Conservation (phyloP, 1,140 invertebrate genomes). For the Heliothis virescens region DNA sequence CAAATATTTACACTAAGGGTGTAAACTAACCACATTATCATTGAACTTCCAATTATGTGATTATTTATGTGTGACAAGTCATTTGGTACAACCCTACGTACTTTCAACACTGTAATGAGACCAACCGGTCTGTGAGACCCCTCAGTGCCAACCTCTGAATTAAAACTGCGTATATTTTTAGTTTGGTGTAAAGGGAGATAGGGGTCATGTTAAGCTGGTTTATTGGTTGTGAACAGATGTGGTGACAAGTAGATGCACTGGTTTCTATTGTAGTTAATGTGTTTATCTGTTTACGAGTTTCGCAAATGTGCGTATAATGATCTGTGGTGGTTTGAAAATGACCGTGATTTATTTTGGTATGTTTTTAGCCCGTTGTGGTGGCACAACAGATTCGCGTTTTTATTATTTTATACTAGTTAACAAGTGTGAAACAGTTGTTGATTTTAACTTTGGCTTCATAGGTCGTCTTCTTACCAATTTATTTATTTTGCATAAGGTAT, state of each 20-base stretch:
- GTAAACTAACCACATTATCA: constrained; percentile 66
- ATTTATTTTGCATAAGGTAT: no score
- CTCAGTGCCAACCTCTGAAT: not conserved
- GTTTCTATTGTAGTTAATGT: constrained; percentile 58
- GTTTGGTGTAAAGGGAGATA: constrained; percentile 4
- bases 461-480: no score
- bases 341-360: constrained; percentile 12
- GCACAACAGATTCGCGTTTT: no score
- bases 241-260: constrained; percentile 65
- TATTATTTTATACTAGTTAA: no score
- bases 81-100: constrained; percentile 55
- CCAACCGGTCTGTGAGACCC: constrained; percentile 45
- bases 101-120: constrained; percentile 59
- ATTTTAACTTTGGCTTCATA: no score
- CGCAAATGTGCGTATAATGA: constrained; percentile 71
- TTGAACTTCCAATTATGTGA: constrained; percentile 74
- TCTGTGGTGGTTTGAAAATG: constrained; percentile 2
- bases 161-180: not conserved
- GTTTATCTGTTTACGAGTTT: constrained; percentile 63
- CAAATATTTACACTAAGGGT: constrained; percentile 43
- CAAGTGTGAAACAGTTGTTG: no score
- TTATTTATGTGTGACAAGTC: constrained; percentile 79
- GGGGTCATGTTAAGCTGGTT: constrained; percentile 51
- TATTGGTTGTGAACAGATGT: constrained; percentile 65
- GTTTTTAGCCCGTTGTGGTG: constrained; percentile 21